phyloP scores from a whole-genome alignment of 2,888 invertebrate species.

The Tridacna crocea region DNA sequence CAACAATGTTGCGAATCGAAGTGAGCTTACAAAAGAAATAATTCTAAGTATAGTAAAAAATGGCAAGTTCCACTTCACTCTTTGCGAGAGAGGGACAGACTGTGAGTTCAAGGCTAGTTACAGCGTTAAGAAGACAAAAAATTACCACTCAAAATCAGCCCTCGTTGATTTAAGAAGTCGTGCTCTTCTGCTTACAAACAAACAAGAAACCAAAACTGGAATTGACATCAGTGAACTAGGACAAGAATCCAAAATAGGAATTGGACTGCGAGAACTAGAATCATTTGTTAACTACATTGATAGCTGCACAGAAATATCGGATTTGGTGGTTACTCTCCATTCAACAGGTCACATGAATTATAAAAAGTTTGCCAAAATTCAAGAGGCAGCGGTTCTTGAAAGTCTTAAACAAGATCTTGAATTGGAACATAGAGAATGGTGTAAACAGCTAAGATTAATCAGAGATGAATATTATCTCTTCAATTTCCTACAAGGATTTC shows the following conservation, averaged over 20 bases:
- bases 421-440: constrained; percentile 49
- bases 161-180: constrained; percentile 64
- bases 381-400: constrained; percentile 12
- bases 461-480: constrained; percentile 51
- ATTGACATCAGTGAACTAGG: constrained; percentile 31
- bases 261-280: constrained; percentile 33
- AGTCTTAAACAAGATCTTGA: constrained; percentile 21
- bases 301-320: constrained; percentile 41
- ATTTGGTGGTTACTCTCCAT: constrained; percentile 33
- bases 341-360: constrained; percentile 54
- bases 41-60: constrained; percentile 57
- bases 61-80: constrained; percentile 54
- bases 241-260: constrained; percentile 29
- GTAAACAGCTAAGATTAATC: constrained; percentile 23
- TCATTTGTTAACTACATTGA: constrained; percentile 42
- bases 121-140: neutral
- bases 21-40: constrained; percentile 67
- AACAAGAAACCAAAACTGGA: constrained; percentile 33
- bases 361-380: constrained; percentile 6
- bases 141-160: constrained; percentile 9
- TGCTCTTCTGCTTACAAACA: constrained; percentile 62
- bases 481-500: constrained; percentile 62
- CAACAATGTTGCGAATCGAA: constrained; percentile 69
- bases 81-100: constrained; percentile 23
- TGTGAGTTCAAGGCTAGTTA: constrained; percentile 37